These are phyloP conservation scores for Dendrolimus houi DNA, from an alignment of 2,888 invertebrate species.

Conservation along the genomic window DNA sequence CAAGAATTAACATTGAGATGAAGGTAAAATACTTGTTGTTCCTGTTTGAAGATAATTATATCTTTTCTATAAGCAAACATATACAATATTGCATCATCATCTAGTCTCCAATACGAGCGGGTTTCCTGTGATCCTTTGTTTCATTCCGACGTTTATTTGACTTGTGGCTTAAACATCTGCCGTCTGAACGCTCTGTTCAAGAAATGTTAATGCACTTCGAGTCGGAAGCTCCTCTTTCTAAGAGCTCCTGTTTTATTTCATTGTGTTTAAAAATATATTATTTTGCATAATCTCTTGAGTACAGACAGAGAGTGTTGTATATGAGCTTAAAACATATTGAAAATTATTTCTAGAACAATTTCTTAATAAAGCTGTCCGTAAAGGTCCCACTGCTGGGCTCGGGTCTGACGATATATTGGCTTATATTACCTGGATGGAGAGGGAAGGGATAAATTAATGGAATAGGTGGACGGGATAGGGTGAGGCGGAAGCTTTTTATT, in stretches of 20 bases:
- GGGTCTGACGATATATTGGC: too few relatives aligned
- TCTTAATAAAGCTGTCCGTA: too few relatives aligned
- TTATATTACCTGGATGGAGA: too few relatives aligned
- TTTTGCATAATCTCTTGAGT: slow-evolving; percentile 22
- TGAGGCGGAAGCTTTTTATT: too few relatives aligned
- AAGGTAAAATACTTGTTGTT: too few relatives aligned
- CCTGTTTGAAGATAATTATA: too few relatives aligned
- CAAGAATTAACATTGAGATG: too few relatives aligned
- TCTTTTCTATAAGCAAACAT: background rate
- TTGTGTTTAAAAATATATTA: slow-evolving; percentile 24
- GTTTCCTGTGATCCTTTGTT: slow-evolving; percentile 19
- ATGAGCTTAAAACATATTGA: background rate
- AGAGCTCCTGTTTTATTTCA: slow-evolving; percentile 8
- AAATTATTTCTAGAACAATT: too few relatives aligned
- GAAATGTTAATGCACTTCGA: slow-evolving; percentile 35
- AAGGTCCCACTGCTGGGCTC: too few relatives aligned
- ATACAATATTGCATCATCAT: slow-evolving; percentile 25
- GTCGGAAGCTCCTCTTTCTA: slow-evolving; percentile 17
- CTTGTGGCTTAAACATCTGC: slow-evolving; percentile 34
- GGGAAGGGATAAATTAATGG: too few relatives aligned
- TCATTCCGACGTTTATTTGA: slow-evolving; percentile 33
- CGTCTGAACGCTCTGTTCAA: slow-evolving; percentile 22
- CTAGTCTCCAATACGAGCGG: slow-evolving; percentile 19
- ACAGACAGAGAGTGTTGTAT: too few relatives aligned
- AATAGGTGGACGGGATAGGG: too few relatives aligned